These are phyloP conservation scores for Chlorospingus flavigularis DNA, from an alignment of 2,797 vertebrate genomes.

Conservation along the genomic window DNA sequence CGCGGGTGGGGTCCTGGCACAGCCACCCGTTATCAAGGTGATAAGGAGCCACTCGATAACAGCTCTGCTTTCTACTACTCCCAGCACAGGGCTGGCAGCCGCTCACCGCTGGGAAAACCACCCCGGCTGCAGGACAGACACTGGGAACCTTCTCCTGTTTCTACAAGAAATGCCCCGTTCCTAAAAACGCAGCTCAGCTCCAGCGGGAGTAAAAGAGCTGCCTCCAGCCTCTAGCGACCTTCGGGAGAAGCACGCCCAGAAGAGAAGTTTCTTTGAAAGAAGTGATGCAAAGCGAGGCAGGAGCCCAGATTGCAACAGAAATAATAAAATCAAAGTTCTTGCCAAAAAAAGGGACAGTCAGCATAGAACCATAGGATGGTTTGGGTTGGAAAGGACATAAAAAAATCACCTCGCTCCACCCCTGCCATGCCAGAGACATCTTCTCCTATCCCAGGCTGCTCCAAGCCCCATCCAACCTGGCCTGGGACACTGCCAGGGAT, in stretches of 20 bases:
- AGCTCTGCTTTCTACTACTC: neutral
- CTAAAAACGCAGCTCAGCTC: neutral
- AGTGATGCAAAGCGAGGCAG: neutral
- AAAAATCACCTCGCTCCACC: neutral
- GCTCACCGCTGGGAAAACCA: neutral
- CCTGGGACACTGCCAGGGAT: neutral
- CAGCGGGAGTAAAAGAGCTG: neutral
- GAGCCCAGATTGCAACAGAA: neutral
- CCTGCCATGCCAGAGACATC: neutral
- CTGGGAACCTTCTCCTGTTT: neutral
- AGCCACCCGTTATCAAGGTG: neutral
- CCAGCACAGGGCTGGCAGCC: neutral
- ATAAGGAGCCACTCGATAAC: neutral
- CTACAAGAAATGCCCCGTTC: neutral
- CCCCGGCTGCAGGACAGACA: accelerated
- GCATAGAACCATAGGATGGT: neutral
- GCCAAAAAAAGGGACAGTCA: neutral
- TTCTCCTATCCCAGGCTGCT: accelerated
- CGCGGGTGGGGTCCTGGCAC: neutral
- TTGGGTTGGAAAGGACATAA: neutral
- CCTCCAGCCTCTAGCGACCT: neutral
- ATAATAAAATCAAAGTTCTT: neutral
- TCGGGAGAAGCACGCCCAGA: neutral
- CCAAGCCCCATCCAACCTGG: neutral
- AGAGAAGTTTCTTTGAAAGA: neutral